Evolutionary conservation across 2,797 vertebrate genomes (phyloP).

Genomic region (Pseudomugil gertrudae): DNA sequence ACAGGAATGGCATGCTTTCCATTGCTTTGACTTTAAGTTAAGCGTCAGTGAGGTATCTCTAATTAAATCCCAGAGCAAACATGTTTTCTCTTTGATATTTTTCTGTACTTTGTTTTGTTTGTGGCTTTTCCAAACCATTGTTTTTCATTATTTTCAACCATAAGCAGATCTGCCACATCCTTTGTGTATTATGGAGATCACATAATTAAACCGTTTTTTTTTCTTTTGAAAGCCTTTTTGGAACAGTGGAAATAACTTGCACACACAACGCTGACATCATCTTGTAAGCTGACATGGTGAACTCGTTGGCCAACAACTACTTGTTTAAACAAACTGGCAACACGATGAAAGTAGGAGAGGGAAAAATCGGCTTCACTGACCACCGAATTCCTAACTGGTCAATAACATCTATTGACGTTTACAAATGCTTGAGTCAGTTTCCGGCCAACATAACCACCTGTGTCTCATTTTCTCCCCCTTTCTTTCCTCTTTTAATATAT

Average conservation of each 20-base stretch:
- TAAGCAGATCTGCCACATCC: neutral
- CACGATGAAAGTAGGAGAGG: neutral
- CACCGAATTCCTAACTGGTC: neutral
- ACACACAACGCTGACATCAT: conserved; percentile 5
- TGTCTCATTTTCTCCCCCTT: no score
- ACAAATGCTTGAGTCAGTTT: neutral
- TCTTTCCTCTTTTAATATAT: no score
- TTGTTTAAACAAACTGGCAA: neutral
- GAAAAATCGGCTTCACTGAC: neutral
- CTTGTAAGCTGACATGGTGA: neutral
- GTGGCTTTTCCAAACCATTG: neutral
- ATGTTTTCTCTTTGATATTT: no score
- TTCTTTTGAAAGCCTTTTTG: neutral
- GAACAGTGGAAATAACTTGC: neutral
- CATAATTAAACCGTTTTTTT: neutral
- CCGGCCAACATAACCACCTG: neutral
- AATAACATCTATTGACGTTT: neutral
- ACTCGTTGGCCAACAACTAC: neutral
- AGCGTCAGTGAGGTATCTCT: neutral
- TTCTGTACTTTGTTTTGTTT: neutral
- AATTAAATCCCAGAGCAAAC: neutral
- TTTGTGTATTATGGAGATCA: neutral
- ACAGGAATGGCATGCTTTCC: neutral
- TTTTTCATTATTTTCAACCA: neutral
- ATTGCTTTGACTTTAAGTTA: neutral